Conservation (phyloP, 2,113 vertebrate species). For the Orcinus orca region DNA sequence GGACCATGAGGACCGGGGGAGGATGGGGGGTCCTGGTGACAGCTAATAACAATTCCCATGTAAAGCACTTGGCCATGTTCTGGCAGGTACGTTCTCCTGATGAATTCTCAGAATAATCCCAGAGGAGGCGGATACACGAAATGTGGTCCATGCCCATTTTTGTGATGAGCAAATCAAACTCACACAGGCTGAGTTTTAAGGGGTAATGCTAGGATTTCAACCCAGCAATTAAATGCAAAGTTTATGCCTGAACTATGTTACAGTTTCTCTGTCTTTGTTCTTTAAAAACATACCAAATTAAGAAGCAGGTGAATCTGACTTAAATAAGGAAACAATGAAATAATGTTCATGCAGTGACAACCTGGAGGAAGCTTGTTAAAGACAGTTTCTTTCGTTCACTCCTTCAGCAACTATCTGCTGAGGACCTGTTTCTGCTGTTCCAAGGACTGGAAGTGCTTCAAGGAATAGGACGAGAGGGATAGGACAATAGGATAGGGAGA, state of each 20-base stretch:
- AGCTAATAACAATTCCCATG: neutral
- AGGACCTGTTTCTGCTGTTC: neutral
- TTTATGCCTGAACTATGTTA: neutral
- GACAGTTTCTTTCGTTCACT: neutral
- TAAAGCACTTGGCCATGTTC: neutral
- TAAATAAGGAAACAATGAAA: neutral
- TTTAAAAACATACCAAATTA: neutral
- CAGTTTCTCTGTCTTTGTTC: neutral
- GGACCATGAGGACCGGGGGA: too few species aligned
- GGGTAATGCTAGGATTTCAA: neutral
- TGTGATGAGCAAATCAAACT: neutral
- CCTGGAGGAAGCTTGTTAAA: neutral
- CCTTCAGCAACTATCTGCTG: neutral
- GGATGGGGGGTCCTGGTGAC: rapidly evolving
- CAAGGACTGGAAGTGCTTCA: neutral
- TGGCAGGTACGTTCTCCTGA: neutral
- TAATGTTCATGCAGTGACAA: neutral
- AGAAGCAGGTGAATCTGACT: neutral
- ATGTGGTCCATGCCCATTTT: neutral
- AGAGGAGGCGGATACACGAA: neutral
- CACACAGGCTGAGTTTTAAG: neutral
- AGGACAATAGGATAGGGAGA: too few species aligned
- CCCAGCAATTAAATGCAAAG: too few species aligned
- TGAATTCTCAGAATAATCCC: neutral
- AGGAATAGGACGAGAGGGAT: neutral